A percentile compares a stretch with the other conserved stretches of the same genome.
Evolutionary conservation across 2,888 invertebrate genomes (phyloP).

Genomic region (Thera britannica): DNA sequence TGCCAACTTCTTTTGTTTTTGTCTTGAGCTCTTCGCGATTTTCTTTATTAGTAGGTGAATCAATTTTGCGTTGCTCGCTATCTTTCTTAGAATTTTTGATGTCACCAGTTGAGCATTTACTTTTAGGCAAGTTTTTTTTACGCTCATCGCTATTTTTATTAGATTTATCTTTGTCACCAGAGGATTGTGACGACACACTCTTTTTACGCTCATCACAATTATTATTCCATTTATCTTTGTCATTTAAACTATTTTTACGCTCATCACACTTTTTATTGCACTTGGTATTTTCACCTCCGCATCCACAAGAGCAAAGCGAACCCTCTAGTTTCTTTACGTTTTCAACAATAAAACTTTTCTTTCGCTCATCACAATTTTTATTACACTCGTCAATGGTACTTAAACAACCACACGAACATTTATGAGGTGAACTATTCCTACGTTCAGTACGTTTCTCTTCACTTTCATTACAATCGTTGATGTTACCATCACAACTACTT

Average conservation of each 20-base stretch:
- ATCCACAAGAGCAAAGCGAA: slow-evolving; percentile 21
- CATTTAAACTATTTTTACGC: slow-evolving; percentile 1
- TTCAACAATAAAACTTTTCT: background rate
- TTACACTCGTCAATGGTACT: slow-evolving; percentile 8
- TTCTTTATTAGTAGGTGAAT: slow-evolving; percentile 8
- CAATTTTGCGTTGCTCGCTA: slow-evolving; percentile 7
- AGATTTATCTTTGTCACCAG: slow-evolving; percentile 13
- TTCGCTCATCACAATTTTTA: slow-evolving; percentile 8
- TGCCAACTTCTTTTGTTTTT: slow-evolving; percentile 36
- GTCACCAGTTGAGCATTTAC: slow-evolving; percentile 7
- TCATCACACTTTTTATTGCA: slow-evolving; percentile 15
- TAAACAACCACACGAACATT: slow-evolving; percentile 14
- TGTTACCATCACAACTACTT: slow-evolving; percentile 18
- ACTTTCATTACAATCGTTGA: slow-evolving; percentile 10
- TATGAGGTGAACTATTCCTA: background rate
- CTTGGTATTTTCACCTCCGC: slow-evolving; percentile 6
- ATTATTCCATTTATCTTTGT: slow-evolving; percentile 14
- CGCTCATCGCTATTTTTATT: slow-evolving; percentile 5
- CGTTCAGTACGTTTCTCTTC: background rate
- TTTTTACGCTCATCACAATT: slow-evolving; percentile 11
- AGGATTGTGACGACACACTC: background rate
- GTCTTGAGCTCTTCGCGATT: slow-evolving; percentile 8
- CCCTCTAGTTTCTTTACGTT: slow-evolving; percentile 3
- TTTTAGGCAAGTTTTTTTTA: slow-evolving; percentile 3
- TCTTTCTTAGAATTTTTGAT: slow-evolving; percentile 6